Evolutionary conservation across 92 coral and sea anemone genomes (phyloP), one percentile per base, ranked within the genome.

Genomic region (Porites evermanni): DNA sequence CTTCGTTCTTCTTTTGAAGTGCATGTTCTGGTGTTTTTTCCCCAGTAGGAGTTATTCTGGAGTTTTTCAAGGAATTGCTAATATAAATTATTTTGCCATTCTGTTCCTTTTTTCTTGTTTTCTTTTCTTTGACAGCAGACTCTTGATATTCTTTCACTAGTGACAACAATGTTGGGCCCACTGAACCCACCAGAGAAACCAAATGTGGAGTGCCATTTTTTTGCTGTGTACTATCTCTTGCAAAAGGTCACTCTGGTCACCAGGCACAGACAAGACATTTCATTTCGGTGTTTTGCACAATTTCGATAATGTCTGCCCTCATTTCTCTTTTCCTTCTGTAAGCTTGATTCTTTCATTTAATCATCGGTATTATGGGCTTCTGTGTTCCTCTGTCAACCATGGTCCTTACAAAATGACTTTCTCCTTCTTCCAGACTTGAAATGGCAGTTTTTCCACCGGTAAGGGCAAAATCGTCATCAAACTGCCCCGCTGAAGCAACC

Each of bases 201-300:
- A 64, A 78, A 64, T 2, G 71, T 13, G 4, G 60, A 78, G 20
- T 71, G n/a, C 9, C 44, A 78, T 38, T 38, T 10, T 78, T 54
- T 78, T 78, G 82, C 64, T 78, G 63, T 78, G 32, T 63, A 78
- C 71, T 50, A 12, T n/a, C 47, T 78, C 72, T 4, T 78, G 4
- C 82, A 63, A 61, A 63, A 78, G 64, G 63, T 12, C 8, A 13
- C 71, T 32, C 18, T 17, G 17, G 60, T 78, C 82, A 63, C 16
- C 82, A 7, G 82, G 82, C n/a, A 64, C 82, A 78, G 44, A 78
- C n/a, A 63, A 58, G 7, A 78, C 72, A 17, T 78, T 78, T 78
- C 72, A 78, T 78, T 10, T 3, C 58, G 10, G n/a, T 23, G 38
- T 38, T 70, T 47, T 71, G 61, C 24, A 78, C 8, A 17, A 78